Conservation (phyloP, 2,113 vertebrate genomes). For the Cebidichthys violaceus region DNA sequence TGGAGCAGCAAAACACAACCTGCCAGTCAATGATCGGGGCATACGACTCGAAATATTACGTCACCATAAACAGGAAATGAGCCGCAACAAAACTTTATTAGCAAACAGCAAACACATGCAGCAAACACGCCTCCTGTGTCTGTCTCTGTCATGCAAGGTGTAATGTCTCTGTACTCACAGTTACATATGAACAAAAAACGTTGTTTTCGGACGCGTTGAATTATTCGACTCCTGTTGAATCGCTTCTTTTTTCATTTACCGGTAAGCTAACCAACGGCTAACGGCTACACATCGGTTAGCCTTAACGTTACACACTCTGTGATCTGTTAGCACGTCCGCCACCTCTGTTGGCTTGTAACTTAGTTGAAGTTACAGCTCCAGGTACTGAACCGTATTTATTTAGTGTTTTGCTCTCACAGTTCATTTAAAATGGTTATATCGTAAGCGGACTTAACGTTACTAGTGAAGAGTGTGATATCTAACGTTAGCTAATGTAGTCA, state of each 20-base stretch:
- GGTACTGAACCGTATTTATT: fast-evolving
- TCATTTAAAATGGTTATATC: neutral
- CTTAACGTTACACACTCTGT: neutral
- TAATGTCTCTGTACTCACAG: fast-evolving
- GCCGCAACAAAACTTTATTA: conserved; percentile 42
- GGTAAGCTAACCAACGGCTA: conserved; percentile 10
- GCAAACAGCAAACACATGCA: neutral
- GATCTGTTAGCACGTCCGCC: neutral
- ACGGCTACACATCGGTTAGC: neutral
- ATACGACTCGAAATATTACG: neutral
- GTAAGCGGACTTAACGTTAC: fast-evolving
- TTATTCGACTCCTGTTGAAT: neutral
- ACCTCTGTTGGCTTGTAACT: neutral
- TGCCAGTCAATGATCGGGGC: conserved; percentile 7
- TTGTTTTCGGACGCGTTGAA: neutral
- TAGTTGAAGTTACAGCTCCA: neutral
- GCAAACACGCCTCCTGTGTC: conserved; percentile 18
- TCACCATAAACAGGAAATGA: conserved; percentile 54
- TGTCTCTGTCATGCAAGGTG: neutral
- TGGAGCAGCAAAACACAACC: neutral
- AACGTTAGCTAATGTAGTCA: neutral
- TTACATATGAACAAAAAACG: neutral
- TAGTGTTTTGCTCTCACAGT: neutral
- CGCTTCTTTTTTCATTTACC: no score
- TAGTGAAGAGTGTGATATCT: neutral